These are phyloP conservation scores for Misgurnus anguillicaudatus DNA, from an alignment of 2,113 vertebrate species.

Conservation along the genomic window DNA sequence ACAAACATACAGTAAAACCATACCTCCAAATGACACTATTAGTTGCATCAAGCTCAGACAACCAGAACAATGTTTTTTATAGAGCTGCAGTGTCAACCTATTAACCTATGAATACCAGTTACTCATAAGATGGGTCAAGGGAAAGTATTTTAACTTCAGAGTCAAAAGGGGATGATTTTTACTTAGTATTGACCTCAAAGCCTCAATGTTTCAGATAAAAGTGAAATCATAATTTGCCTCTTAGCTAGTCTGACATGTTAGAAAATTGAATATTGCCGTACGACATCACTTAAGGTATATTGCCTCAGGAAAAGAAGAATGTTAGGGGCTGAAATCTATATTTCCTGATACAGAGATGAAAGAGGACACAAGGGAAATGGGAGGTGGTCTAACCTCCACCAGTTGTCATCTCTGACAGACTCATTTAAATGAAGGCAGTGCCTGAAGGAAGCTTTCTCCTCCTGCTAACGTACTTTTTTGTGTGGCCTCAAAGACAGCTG, in stretches of 20 bases:
- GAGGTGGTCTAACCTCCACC: constrained; percentile 11
- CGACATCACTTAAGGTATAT: not conserved
- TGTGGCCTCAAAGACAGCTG: constrained; percentile 41
- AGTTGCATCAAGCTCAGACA: no score
- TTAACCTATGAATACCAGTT: no score
- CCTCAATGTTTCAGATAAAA: not conserved
- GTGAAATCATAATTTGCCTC: not conserved
- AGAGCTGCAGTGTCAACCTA: no score
- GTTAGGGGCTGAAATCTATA: not conserved
- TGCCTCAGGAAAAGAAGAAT: constrained; percentile 12
- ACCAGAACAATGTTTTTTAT: no score
- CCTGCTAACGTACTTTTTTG: not conserved
- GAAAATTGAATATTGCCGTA: not conserved
- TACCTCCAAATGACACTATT: no score
- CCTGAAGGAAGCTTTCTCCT: constrained; percentile 8
- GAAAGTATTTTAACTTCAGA: not conserved
- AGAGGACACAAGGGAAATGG: not conserved
- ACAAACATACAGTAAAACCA: no score
- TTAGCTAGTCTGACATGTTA: constrained; percentile 15
- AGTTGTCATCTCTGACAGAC: constrained; percentile 27
- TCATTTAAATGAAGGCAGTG: constrained; percentile 25
- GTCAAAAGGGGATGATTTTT: not conserved
- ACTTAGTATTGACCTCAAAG: not conserved
- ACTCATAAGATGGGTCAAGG: no score
- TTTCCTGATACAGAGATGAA: constrained; percentile 9